phyloP scores from a whole-genome alignment of 2,888 invertebrate genomes.

The Rambutsinella grinnellia region DNA sequence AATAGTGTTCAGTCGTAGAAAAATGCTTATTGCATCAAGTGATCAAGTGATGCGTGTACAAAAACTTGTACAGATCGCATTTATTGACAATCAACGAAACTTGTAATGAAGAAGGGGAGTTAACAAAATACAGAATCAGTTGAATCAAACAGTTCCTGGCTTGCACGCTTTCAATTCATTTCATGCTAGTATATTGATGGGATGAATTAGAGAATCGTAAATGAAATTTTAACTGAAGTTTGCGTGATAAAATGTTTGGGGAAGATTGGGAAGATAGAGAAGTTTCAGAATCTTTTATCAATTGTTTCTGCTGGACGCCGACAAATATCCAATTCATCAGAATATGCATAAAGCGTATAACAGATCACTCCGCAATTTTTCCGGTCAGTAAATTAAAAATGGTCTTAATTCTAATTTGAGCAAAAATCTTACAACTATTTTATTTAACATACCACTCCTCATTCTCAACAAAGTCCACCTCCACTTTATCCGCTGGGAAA shows the following conservation, averaged over 20 bases:
- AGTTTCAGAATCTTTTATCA: neutral
- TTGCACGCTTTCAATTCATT: neutral
- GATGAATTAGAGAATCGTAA: neutral
- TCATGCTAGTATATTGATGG: neutral
- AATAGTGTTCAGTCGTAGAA: no score
- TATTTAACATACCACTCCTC: slow-evolving; percentile 41
- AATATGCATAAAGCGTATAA: no score
- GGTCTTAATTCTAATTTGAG: no score
- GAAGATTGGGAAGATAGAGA: neutral
- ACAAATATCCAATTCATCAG: no score
- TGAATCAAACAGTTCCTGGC: no score
- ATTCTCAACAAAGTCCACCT: slow-evolving; percentile 51
- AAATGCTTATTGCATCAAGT: slow-evolving; percentile 28
- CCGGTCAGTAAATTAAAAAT: no score
- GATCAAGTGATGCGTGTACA: slow-evolving; percentile 3
- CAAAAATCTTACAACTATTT: no score
- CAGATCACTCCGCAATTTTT: no score
- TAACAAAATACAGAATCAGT: no score
- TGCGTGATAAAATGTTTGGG: slow-evolving; percentile 30
- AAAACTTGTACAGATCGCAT: neutral
- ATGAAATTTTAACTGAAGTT: slow-evolving; percentile 35
- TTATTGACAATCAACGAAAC: neutral
- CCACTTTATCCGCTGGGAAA: slow-evolving; percentile 52
- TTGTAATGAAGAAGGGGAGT: slow-evolving; percentile 50
- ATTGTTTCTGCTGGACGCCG: no score